Evolutionary conservation across 2,797 vertebrate species (phyloP), one percentile per base, ranked within the genome.

Genomic region (Sternarchorhynchus goeldii): DNA sequence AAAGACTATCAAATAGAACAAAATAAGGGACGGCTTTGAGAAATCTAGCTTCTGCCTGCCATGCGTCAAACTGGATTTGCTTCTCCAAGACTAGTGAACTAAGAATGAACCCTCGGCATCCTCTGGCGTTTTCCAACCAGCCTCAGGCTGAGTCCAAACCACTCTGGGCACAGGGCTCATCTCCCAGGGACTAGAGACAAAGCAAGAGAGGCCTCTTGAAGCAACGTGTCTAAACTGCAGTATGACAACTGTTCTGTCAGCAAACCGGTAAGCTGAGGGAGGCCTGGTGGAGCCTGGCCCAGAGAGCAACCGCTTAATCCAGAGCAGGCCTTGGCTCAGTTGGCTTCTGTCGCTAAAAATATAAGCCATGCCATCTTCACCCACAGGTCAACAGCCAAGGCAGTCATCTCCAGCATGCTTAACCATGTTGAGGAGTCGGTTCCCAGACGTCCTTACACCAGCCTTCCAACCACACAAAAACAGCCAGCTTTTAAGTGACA

Each of bases 1-100:
- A 60, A 39, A 39, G 63, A n/a, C 17, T 32, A 56, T 80, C 34
- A 76, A 65, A 62, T 18, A 67, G 31, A 76, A 85, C 21, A 63
- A 45, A 64, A 64, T 32, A 59, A 50, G 53, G 76, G 57, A 80
- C 66, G 82, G 39, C 36, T 67, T 21, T 55, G 53, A 82, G 25
- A 70, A 57, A 83, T 67, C 73, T 56, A 41, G 56, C 83, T 39
- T 78, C 73, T 83, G 74, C 72, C 77, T 73, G 82, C 86, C 82
- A 62, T 79, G 73, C 34, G 17, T 83, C 79, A 84, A 83, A 86
- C 83, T 78, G 80, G 79, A 73, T 83, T 81, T 78, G 39, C 80
- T 76, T 88, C 78, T 17, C 25, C 57, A 50, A 67, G 84, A 83
- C 86, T 82, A 84, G 83, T 92, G 90, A 92, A 91, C 91, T 90